Conservation (phyloP, 2,888 invertebrate species). For the Aporophyla lueneburgensis region DNA sequence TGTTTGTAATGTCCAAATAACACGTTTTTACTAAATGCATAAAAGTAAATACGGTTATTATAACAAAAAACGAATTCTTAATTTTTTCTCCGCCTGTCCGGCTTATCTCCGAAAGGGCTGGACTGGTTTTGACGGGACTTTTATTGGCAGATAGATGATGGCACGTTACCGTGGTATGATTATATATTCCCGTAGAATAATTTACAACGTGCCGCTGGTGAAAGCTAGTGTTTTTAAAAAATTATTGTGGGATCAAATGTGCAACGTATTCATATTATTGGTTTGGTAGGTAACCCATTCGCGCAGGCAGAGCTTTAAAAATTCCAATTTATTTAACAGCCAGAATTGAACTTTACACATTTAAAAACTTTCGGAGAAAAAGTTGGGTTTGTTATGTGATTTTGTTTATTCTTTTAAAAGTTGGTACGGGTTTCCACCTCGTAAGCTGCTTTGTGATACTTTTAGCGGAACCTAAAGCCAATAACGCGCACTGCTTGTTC, state of each 20-base stretch:
- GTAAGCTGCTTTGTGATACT: constrained; percentile 73
- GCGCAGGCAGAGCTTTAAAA: constrained; percentile 27
- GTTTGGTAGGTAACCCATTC: not conserved
- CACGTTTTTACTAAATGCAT: too few relatives aligned
- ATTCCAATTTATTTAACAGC: constrained; percentile 49
- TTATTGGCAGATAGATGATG: too few relatives aligned
- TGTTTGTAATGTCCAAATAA: too few relatives aligned
- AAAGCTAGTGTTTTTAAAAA: not conserved
- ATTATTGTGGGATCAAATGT: too few relatives aligned
- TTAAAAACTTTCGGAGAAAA: constrained; percentile 61
- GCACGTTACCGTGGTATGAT: too few relatives aligned
- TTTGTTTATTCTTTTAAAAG: constrained; percentile 68
- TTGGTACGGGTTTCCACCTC: constrained; percentile 66
- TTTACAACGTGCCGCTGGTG: too few relatives aligned
- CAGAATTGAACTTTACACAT: constrained; percentile 53
- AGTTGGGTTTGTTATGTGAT: constrained; percentile 63
- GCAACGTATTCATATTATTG: not conserved
- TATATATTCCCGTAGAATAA: too few relatives aligned
- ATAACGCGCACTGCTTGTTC: constrained; percentile 57
- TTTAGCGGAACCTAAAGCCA: constrained; percentile 61
- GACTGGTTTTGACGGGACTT: too few relatives aligned
- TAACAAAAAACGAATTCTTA: too few relatives aligned
- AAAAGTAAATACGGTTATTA: too few relatives aligned
- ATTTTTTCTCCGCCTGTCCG: too few relatives aligned
- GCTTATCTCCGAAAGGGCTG: too few relatives aligned